These are phyloP conservation scores for Poeciliopsis turrubarensis DNA, from an alignment of 2,113 vertebrate genomes.

Conservation along the genomic window DNA sequence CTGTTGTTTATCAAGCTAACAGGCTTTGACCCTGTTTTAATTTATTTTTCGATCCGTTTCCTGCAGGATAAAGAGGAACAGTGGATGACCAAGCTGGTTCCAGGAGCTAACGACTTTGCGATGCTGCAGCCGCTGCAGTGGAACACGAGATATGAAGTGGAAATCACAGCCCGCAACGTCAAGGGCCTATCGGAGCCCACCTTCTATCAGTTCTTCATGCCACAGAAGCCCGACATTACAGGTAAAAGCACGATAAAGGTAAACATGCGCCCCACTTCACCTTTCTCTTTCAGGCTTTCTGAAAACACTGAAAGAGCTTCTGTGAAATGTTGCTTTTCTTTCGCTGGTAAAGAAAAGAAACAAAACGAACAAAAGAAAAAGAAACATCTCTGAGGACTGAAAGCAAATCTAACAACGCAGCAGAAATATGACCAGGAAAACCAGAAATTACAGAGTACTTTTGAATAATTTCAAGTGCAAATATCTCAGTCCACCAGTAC, in stretches of 20 bases:
- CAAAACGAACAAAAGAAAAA: conserved; percentile 32
- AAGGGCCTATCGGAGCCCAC: conserved; percentile 96
- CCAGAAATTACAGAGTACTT: too few relatives aligned
- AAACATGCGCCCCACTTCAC: conserved; percentile 1
- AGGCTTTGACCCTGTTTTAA: neutral
- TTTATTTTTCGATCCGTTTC: conserved; percentile 13
- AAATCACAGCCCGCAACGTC: conserved; percentile 95
- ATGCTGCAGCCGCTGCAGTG: conserved; percentile 94
- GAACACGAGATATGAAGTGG: conserved; percentile 96
- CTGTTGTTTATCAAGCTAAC: conserved; percentile 21
- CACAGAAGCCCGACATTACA: conserved; percentile 96
- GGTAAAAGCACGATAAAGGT: conserved; percentile 79
- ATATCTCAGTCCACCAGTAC: too few relatives aligned
- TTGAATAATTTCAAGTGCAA: too few relatives aligned
- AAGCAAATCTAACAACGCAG: conserved; percentile 15
- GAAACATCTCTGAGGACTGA: conserved; percentile 46
- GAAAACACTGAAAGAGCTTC: neutral
- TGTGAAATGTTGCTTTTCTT: neutral
- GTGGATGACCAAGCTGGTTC: conserved; percentile 95
- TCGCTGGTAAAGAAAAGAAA: neutral
- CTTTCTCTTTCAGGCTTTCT: neutral
- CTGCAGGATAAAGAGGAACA: conserved; percentile 96
- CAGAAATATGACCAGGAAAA: neutral
- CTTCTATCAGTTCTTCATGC: conserved; percentile 96
- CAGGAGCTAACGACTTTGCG: conserved; percentile 92